These are phyloP conservation scores for Thymelicus acteon DNA, from an alignment of 2,888 invertebrate genomes.

Conservation along the genomic window DNA sequence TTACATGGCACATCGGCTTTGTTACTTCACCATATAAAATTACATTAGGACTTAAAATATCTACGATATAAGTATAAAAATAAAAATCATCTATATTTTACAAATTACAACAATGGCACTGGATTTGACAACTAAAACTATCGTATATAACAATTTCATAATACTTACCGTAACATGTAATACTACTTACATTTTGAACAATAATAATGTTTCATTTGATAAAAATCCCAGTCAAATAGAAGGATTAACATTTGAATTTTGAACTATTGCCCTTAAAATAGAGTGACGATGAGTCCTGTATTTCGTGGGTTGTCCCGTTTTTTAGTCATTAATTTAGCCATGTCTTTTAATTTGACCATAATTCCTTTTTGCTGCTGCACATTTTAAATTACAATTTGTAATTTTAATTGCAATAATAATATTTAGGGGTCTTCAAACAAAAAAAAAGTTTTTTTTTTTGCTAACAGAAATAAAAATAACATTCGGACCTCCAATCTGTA, in stretches of 20 bases:
- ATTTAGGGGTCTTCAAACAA: too few relatives aligned
- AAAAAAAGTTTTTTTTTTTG: too few relatives aligned
- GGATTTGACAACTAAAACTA: slow-evolving; percentile 46
- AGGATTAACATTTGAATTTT: too few relatives aligned
- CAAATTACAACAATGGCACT: slow-evolving; percentile 64
- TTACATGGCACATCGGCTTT: slow-evolving; percentile 79
- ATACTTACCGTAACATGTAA: background rate
- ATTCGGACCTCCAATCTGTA: too few relatives aligned
- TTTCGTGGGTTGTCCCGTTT: background rate
- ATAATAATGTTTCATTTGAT: too few relatives aligned
- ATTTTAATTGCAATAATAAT: too few relatives aligned
- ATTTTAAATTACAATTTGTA: too few relatives aligned
- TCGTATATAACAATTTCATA: slow-evolving; percentile 14
- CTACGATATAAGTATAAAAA: background rate
- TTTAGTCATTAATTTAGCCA: background rate
- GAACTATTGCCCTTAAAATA: background rate
- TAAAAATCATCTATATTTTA: slow-evolving; percentile 46
- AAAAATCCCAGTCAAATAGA: too few relatives aligned
- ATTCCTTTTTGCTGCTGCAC: too few relatives aligned
- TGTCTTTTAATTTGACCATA: background rate
- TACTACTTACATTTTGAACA: background rate
- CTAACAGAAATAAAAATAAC: too few relatives aligned
- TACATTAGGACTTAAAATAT: slow-evolving; percentile 1
- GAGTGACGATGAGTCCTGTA: background rate
- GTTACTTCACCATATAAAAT: slow-evolving; percentile 35